Evolutionary conservation across 2,113 vertebrate species (phyloP).

Genomic region (Morone chrysops): DNA sequence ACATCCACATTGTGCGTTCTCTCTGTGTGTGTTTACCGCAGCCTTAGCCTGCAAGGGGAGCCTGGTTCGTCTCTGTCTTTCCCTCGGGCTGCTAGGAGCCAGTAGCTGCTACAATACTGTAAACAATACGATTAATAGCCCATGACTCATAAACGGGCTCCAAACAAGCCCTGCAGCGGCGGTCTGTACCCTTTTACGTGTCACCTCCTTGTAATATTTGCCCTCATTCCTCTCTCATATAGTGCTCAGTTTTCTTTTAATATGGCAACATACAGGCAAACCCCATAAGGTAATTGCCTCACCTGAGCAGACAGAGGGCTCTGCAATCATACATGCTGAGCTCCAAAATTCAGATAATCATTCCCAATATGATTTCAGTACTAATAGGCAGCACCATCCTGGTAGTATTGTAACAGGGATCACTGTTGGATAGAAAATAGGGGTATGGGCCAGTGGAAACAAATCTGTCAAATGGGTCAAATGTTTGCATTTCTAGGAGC

Average conservation of each 20-base stretch:
- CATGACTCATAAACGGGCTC: slow-evolving; percentile 81
- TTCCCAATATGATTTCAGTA: slow-evolving; percentile 16
- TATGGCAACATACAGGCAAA: slow-evolving; percentile 34
- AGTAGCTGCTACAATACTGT: slow-evolving; percentile 80
- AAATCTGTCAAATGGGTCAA: slow-evolving; percentile 27
- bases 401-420: slow-evolving; percentile 24
- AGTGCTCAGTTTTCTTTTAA: slow-evolving; percentile 60
- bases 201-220: slow-evolving; percentile 69
- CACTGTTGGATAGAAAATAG: slow-evolving; percentile 21
- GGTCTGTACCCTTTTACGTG: slow-evolving; percentile 62
- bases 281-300: slow-evolving; percentile 53
- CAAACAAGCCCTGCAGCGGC: slow-evolving; percentile 76
- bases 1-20: slow-evolving; percentile 39
- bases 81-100: slow-evolving; percentile 68
- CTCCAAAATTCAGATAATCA: slow-evolving; percentile 37
- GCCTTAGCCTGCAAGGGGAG: slow-evolving; percentile 51
- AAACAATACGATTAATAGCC: slow-evolving; percentile 85
- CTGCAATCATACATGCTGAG: slow-evolving; percentile 23
- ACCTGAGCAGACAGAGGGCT: slow-evolving; percentile 33
- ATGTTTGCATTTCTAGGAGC: slow-evolving; percentile 16
- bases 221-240: slow-evolving; percentile 36
- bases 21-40: slow-evolving; percentile 58
- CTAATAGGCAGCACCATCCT: slow-evolving; percentile 32
- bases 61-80: slow-evolving; percentile 76
- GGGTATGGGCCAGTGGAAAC: neutral